Base-by-base conservation (phyloP, 2,797 vertebrate species). In the Platyrinchus mystaceus region DNA sequence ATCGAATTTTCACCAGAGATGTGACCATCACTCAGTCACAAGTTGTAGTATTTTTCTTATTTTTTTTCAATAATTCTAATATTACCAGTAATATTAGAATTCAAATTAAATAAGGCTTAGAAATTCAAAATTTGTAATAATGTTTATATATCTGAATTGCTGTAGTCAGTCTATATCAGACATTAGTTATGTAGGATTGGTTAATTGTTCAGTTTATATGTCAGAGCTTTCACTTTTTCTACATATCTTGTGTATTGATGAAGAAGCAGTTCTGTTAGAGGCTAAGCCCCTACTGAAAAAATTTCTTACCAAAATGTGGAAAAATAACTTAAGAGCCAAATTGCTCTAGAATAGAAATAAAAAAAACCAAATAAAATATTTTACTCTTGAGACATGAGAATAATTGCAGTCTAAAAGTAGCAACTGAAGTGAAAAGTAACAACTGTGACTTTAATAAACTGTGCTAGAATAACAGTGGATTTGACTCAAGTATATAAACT, bases 401-500 rank as follows among this genome's bases (percentile, higher is more conserved):
- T 89, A 88, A 78, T 92, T 92, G 12, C n/a, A 68, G 32, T 76
- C 75, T 89, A 81, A 85, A 87, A 92, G 39, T 47, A 93, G 83
- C 43, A 93, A 41, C 27, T 89, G 60, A 77, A 88, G 50, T 81
- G 74, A 85, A 80, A 87, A 85, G 74, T 84, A 82, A 43, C 56
- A 86, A 91, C 86, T 56, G 24, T 68, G 74, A 87, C 87, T 95
- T 70, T 88, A 67, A 88, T 93, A 88, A 94, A 87, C 86, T 78
- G 10, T 60, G 18, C 50, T 86, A 80, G 58, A 93, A 58, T 86
- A 94, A 88, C 50, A 92, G 39, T 83, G 66, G 28, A 82, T 92
- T 96, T 96, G 80, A 70, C 90, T 74, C 75, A 79, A 19, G 2
- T 41, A 32, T 84, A 26, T 91, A 92, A 94, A 84, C 63, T 84